phyloP scores from a whole-genome alignment of 2,797 vertebrate species.

The Gambelia wislizenii region DNA sequence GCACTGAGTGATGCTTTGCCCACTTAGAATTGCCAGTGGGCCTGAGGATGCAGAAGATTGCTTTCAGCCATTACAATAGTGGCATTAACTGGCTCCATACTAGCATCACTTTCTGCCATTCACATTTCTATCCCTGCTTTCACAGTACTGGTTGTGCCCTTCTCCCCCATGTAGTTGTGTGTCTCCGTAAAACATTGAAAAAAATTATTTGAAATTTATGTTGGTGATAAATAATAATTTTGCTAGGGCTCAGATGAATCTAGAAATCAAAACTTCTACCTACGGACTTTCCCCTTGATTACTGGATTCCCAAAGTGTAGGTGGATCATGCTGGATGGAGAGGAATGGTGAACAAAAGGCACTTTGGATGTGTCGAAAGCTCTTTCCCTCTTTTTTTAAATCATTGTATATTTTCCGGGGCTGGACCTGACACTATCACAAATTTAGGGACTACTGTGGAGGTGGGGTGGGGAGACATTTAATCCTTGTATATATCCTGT shows the following conservation, averaged over 20 bases:
- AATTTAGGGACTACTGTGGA: neutral
- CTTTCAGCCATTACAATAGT: no score
- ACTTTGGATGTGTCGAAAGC: neutral
- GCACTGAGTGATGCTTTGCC: no score
- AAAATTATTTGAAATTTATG: neutral
- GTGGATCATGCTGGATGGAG: neutral
- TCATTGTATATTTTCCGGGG: neutral
- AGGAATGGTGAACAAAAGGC: neutral
- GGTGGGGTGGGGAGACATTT: neutral
- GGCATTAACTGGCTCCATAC: neutral
- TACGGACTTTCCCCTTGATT: neutral
- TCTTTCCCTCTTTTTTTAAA: neutral
- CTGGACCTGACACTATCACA: neutral
- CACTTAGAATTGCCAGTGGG: neutral
- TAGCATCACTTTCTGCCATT: neutral
- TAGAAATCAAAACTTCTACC: neutral
- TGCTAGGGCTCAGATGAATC: neutral
- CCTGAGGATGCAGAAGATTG: no score
- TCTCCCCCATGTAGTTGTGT: neutral
- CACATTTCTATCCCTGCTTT: neutral
- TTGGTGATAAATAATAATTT: neutral
- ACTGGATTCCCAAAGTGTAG: neutral
- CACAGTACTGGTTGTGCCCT: neutral
- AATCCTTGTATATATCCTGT: slow-evolving; percentile 20
- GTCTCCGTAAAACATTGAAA: neutral